These are phyloP conservation scores for Amphipyra tragopoginis DNA, from an alignment of 2,888 invertebrate species.

Conservation along the genomic window DNA sequence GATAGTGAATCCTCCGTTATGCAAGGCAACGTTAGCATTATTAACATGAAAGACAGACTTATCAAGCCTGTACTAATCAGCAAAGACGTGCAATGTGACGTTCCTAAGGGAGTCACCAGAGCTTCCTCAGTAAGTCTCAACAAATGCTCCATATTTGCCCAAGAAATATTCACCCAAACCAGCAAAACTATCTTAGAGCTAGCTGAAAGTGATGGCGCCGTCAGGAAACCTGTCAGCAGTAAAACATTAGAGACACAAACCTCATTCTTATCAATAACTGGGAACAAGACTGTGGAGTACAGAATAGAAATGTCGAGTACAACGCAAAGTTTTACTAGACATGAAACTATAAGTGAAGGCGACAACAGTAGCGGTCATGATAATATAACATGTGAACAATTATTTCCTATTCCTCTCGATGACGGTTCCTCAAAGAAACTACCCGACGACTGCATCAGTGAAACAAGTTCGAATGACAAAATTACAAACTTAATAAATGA, in stretches of 20 bases:
- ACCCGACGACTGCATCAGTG: slow-evolving; percentile 57
- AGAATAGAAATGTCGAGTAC: slow-evolving; percentile 66
- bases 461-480: slow-evolving; percentile 61
- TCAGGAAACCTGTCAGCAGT: slow-evolving; percentile 47
- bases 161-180: slow-evolving; percentile 88
- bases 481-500: slow-evolving; percentile 61
- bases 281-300: slow-evolving; percentile 76
- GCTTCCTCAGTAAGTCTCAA: slow-evolving; percentile 61
- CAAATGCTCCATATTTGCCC: slow-evolving; percentile 66
- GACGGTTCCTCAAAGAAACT: slow-evolving; percentile 73
- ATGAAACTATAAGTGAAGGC: slow-evolving; percentile 4
- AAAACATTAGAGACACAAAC: slow-evolving; percentile 82
- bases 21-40: slow-evolving; percentile 60
- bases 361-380: slow-evolving; percentile 1
- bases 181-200: slow-evolving; percentile 90
- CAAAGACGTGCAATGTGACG: slow-evolving; percentile 53
- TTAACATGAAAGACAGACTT: slow-evolving; percentile 57
- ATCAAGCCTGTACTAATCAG: slow-evolving; percentile 42
- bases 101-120: slow-evolving; percentile 46
- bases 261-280: slow-evolving; percentile 77
- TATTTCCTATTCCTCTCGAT: slow-evolving; percentile 60
- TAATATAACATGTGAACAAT: slow-evolving; percentile 21
- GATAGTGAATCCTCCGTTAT: slow-evolving; percentile 73
- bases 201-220: slow-evolving; percentile 74
- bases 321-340: slow-evolving; percentile 12